Percentiles rank a stretch among this genome's conserved stretches.
These are phyloP conservation scores for Andrena hattorfiana DNA, from an alignment of 2,888 invertebrate genomes.

Conservation along the genomic window DNA sequence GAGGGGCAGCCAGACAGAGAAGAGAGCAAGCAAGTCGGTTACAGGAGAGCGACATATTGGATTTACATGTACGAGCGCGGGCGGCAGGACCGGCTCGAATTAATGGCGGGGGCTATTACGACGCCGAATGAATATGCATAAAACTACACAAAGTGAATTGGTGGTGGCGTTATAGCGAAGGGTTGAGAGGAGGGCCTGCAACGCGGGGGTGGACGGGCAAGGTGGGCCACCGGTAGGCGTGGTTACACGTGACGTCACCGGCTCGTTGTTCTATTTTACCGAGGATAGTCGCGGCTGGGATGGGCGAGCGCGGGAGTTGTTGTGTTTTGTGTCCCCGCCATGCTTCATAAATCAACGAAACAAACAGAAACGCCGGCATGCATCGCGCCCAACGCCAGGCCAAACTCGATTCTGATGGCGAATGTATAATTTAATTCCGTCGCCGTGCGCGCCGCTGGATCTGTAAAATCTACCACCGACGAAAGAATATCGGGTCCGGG, in stretches of 20 bases:
- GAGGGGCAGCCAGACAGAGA: slow-evolving; percentile 13
- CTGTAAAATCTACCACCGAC: slow-evolving; percentile 48
- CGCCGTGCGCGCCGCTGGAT: slow-evolving; percentile 45
- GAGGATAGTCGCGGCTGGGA: slow-evolving; percentile 63
- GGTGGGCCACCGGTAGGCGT: slow-evolving; percentile 72
- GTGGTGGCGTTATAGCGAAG: slow-evolving; percentile 66
- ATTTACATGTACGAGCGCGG: slow-evolving; percentile 71
- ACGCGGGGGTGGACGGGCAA: slow-evolving; percentile 23
- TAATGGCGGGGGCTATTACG: slow-evolving; percentile 80
- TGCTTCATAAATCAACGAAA: slow-evolving; percentile 84
- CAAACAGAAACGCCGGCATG: slow-evolving; percentile 81
- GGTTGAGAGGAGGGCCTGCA: slow-evolving; percentile 25
- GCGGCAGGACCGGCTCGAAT: slow-evolving; percentile 72
- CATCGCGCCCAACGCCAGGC: slow-evolving; percentile 69
- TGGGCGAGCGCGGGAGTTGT: slow-evolving; percentile 68
- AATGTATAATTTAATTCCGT: slow-evolving; percentile 78
- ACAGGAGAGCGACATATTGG: slow-evolving; percentile 73
- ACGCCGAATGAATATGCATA: slow-evolving; percentile 82
- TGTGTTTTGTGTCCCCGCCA: slow-evolving; percentile 83
- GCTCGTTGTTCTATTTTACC: slow-evolving; percentile 80
- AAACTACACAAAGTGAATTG: slow-evolving; percentile 82
- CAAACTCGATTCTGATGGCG: slow-evolving; percentile 78
- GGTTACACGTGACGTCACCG: slow-evolving; percentile 82
- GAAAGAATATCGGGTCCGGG: slow-evolving; percentile 24
- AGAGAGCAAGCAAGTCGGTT: slow-evolving; percentile 66